These are phyloP conservation scores for Eulacestoma nigropectus DNA, from an alignment of 2,113 vertebrate genomes.

Conservation along the genomic window DNA sequence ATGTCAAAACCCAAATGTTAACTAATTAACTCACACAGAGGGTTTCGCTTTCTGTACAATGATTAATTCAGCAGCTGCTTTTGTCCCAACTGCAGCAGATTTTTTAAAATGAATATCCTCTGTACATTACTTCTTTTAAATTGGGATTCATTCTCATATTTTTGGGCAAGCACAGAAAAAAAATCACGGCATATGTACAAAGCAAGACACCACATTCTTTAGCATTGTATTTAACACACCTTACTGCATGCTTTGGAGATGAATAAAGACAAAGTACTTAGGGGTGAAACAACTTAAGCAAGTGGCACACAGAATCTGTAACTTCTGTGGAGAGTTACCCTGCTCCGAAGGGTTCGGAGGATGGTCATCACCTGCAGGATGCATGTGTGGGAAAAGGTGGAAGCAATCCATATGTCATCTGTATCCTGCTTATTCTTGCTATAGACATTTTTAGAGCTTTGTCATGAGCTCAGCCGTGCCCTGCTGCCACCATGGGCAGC, in stretches of 20 bases:
- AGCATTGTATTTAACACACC: background rate
- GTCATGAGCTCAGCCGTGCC: background rate
- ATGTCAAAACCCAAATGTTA: background rate
- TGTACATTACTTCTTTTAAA: background rate
- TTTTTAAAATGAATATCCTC: background rate
- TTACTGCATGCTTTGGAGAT: background rate
- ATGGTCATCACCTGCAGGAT: background rate
- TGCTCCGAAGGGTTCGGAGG: background rate
- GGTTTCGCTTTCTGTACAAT: background rate
- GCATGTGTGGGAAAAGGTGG: background rate
- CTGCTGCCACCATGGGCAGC: background rate
- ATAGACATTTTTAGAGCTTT: background rate
- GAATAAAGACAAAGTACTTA: background rate
- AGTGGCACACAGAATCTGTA: rapidly evolving
- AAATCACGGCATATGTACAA: rapidly evolving
- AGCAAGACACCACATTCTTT: background rate
- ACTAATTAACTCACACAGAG: background rate
- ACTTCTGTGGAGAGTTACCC: background rate
- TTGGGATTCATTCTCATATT: background rate
- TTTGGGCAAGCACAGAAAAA: background rate
- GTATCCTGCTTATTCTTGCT: background rate
- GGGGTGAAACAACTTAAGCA: background rate
- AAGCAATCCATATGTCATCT: background rate
- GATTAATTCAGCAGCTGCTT: background rate
- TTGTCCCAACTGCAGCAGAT: background rate